Evolutionary conservation across 1,140 invertebrate species (phyloP).

Genomic region (Elymnias hypermnestra): DNA sequence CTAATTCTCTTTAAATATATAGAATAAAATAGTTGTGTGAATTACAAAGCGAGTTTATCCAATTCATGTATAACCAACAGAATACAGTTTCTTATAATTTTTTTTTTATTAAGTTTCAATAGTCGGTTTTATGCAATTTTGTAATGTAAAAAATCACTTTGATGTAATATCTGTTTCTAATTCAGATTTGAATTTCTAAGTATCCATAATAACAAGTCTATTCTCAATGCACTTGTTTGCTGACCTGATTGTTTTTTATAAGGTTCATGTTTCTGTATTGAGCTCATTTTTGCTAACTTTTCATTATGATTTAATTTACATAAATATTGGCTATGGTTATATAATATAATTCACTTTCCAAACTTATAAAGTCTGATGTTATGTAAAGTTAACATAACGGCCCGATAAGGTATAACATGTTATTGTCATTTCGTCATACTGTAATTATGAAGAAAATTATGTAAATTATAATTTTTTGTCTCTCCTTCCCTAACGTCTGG

Average conservation of each 20-base stretch:
- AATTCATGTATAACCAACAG: no score
- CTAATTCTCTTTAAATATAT: no score
- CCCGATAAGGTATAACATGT: no score
- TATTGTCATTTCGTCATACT: no score
- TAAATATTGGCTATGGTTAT: neutral
- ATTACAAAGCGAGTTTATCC: no score
- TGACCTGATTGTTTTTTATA: neutral
- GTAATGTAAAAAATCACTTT: neutral
- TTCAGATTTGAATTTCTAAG: constrained; percentile 1
- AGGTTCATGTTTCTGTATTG: neutral
- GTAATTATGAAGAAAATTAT: no score
- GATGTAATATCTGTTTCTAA: constrained; percentile 2
- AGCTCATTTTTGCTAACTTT: neutral
- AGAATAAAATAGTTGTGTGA: no score
- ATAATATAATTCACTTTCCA: neutral
- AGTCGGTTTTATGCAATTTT: constrained; percentile 1
- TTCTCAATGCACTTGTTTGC: neutral
- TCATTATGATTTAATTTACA: neutral
- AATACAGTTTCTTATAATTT: no score
- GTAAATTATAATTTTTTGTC: no score
- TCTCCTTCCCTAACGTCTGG: no score
- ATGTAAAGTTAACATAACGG: neutral
- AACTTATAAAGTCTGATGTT: neutral
- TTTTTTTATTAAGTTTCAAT: no score
- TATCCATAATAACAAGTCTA: constrained; percentile 1